phyloP scores from a whole-genome alignment of 2,797 vertebrate species.

The Malurus splendens region DNA sequence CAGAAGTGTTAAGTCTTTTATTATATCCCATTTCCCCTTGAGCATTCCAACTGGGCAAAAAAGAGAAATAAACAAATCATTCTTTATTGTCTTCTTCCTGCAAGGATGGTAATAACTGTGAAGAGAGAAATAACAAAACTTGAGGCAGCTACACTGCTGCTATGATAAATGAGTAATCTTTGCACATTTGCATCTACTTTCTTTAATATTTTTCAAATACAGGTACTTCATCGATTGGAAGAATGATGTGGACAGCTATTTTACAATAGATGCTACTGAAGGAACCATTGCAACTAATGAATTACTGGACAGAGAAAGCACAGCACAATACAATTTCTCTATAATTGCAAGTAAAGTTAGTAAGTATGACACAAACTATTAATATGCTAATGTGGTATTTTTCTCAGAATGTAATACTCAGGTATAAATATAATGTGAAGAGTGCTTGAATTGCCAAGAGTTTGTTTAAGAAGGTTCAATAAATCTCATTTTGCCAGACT shows the following conservation, averaged over 20 bases:
- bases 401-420: neutral
- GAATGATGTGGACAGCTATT: constrained; percentile 90
- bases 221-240: constrained; percentile 97
- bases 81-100: constrained; percentile 59
- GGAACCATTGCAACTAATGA: constrained; percentile 94
- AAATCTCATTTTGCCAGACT: neutral
- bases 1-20: constrained; percentile 57
- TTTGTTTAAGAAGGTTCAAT: neutral
- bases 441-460: neutral
- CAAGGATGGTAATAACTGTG: constrained; percentile 10
- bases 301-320: constrained; percentile 89
- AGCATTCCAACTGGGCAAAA: constrained; percentile 35
- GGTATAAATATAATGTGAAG: neutral
- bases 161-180: constrained; percentile 48
- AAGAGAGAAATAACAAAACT: constrained; percentile 41
- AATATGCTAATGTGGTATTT: neutral
- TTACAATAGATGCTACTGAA: constrained; percentile 89
- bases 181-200: constrained; percentile 54
- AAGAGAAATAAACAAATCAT: constrained; percentile 56
- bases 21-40: constrained; percentile 51
- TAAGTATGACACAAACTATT: constrained; percentile 79
- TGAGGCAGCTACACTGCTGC: constrained; percentile 16
- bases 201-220: constrained; percentile 19
- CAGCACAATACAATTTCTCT: constrained; percentile 92
- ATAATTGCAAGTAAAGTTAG: constrained; percentile 95